Evolutionary conservation across 64 coral and sea anemone genomes (phyloP), one percentile per base, ranked within the genome.

Genomic region (Actinia equina): DNA sequence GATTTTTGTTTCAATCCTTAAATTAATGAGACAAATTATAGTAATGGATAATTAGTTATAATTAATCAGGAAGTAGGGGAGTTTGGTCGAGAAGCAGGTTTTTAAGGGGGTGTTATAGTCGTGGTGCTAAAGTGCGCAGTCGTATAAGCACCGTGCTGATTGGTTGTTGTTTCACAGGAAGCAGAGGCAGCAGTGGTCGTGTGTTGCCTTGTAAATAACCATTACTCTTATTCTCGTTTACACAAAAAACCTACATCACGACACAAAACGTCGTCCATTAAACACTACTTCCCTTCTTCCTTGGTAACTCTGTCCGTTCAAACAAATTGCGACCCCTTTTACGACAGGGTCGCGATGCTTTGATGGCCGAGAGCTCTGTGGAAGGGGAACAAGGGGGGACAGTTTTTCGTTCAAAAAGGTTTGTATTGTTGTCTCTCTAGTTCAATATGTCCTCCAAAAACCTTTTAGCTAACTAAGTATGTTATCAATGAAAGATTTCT

Each of bases 371-470:
- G 49, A 60, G 53, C 55, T 85, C 83, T 85, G 20, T 41, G 83
- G 83, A 85, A 85, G 83, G 83, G 83, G 83, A 85, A 85, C 83
- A 85, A 85, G 83, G 83, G 83, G 83, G 83, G 83, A 85, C 83
- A 17, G 52, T 82, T 53, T 52, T 52, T 85, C 83, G 55, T 58
- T 85, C 83, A 85, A 85, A 63, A 85, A 85, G 83, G 83, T 85
- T 85, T 63, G 83, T 85, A 85, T 85, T 85, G 59, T 85, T 62
- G 52, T 61, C 43, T 81, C 7, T 81, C 52, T 22, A 49, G 17
- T 23, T 81, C 49, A 49, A 49, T 46, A 37, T 81, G 52, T 81
- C 78, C 7, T 18, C 9, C 22, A 3, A 22, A 65, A n/a, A 65
- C 3, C 18, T 65, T 65, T 27, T 74, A 30, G n/a, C 23, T 14